Base-by-base conservation (phyloP, 2,113 vertebrate genomes). In the Procavia capensis region DNA sequence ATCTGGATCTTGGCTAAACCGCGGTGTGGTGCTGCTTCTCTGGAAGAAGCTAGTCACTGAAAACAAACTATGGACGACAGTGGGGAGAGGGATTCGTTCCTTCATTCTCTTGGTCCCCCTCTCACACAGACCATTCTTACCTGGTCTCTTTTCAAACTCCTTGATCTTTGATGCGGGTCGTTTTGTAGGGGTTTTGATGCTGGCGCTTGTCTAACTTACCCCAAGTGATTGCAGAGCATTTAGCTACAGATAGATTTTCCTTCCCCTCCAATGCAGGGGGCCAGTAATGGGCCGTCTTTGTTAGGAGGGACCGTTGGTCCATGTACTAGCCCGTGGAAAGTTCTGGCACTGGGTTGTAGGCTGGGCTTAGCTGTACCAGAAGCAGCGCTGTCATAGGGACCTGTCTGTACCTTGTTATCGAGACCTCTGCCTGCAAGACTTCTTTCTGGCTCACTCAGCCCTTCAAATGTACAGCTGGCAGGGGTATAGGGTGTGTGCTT, bases 261-360 rank as follows among this genome's bases (percentile, higher is more conserved):
- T 16, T 3, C 10, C 31, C 7, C 10, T 36, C 25, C 57, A 6
- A 31, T 4, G 19, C 19, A 4, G 9, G 45, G 20, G 9, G 24
- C 54, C 6, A 27, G 6, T 25, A 25, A 0, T 29, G 17, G 17
- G 29, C 34, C 31, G 31, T 75, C 11, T 54, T 7, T 6, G 16
- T 43, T 54, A 11, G 9, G 80, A 68, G 9, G 68, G 66, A n/a
- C 10, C 10, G 24, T 29, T 43, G 80, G 50, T 13, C 25, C 47
- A 2, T 16, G n/a, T n/a, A n/a, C n/a, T n/a, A n/a, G n/a, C n/a
- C n/a, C n/a, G 6, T 17, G 6, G 31, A 27, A 0, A 20, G 36
- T 43, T 34, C 78, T 41, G 7, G 10, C 0, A 5, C 57, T 17
- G 66, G n/a, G 3, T 88, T 50, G 14, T 27, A 14, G 85, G 11